Evolutionary conservation across 1,140 invertebrate genomes (phyloP).

Genomic region (Procambarus clarkii): DNA sequence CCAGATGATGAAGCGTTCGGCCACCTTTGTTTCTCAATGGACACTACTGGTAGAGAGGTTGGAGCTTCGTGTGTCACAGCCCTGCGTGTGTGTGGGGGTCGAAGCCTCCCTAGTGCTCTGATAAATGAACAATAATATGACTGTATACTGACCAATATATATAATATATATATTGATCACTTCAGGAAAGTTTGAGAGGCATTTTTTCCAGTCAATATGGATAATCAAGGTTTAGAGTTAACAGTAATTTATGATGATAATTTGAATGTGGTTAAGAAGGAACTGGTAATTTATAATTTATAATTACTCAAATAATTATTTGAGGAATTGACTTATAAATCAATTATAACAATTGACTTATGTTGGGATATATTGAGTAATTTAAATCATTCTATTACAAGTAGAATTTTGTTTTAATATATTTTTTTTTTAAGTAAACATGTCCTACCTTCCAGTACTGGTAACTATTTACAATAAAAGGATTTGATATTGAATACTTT

Average conservation of each 20-base stretch:
- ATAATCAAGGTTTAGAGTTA: not conserved
- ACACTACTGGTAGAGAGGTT: no score
- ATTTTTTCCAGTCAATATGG: not conserved
- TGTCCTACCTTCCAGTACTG: constrained; percentile 15
- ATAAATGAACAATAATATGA: no score
- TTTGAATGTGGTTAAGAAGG: not conserved
- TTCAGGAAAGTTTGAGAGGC: no score
- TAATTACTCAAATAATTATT: not conserved
- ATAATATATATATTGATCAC: not conserved
- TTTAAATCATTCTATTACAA: not conserved
- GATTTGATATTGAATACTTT: not conserved
- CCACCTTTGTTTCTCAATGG: no score
- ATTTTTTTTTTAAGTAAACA: not conserved
- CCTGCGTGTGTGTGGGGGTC: no score
- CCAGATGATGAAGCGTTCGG: no score
- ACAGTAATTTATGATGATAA: not conserved
- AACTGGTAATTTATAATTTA: not conserved
- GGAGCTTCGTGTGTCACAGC: no score
- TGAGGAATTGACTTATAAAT: no score
- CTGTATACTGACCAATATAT: not conserved
- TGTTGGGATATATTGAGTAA: not conserved
- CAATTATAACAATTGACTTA: not conserved
- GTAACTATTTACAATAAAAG: constrained; percentile 19
- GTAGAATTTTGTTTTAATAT: not conserved
- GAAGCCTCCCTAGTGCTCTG: no score